These are phyloP conservation scores for Agrochola litura DNA, from an alignment of 2,888 invertebrate genomes.

Conservation along the genomic window DNA sequence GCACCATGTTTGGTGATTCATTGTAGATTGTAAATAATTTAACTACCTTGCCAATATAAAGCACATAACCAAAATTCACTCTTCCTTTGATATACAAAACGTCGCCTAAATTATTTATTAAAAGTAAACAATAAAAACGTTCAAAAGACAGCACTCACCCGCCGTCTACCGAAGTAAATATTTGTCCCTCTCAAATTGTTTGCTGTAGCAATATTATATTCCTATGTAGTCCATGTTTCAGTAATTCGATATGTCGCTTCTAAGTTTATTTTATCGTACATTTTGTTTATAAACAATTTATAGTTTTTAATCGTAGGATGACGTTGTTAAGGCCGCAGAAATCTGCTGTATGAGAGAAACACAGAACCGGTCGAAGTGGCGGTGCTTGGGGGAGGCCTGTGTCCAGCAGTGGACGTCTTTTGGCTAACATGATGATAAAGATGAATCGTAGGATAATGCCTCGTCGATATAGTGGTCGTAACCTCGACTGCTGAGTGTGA, in stretches of 20 bases:
- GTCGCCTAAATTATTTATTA: conserved; percentile 11
- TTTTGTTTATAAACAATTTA: background rate
- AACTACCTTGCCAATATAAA: background rate
- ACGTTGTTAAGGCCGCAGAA: no score
- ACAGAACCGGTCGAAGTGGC: no score
- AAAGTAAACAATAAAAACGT: conserved; percentile 23
- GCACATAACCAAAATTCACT: background rate
- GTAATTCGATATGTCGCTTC: conserved; percentile 18
- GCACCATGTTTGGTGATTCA: background rate
- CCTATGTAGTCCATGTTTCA: background rate
- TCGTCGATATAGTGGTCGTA: background rate
- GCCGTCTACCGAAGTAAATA: conserved; percentile 14
- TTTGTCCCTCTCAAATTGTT: conserved; percentile 40
- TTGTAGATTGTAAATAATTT: background rate
- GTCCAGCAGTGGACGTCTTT: no score
- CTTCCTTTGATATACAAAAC: conserved; percentile 12
- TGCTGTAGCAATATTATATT: conserved; percentile 36
- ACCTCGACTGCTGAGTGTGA: background rate
- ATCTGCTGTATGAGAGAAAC: no score
- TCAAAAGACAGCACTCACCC: conserved; percentile 21
- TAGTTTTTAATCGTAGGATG: background rate
- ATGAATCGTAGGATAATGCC: background rate
- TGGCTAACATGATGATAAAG: no score
- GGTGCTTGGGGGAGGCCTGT: no score
- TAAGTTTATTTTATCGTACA: background rate